Base-by-base conservation (phyloP, 2,888 invertebrate genomes). In the Lucinisca nassula region DNA sequence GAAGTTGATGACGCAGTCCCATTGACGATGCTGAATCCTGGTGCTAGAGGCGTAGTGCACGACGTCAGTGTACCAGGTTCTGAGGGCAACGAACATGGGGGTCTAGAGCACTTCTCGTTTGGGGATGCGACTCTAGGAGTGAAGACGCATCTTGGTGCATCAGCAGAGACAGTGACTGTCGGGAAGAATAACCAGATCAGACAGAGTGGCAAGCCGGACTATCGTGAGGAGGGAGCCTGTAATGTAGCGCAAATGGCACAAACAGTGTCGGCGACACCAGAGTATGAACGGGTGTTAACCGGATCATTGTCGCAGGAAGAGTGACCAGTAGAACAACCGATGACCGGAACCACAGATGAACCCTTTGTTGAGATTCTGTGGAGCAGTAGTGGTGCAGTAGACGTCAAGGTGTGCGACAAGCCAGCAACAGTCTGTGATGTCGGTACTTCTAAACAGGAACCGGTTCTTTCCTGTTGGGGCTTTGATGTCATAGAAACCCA, bases 1-100 rank as follows among this genome's bases (percentile, higher is more conserved):
- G 79, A 72, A 30, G 79, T 79, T 67, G 79, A 79, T 37, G 79
- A 79, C 37, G 72, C 79, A 32, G 51, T 79, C 21, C 74, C 74
- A 74, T 74, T 74, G 74, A 74, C 40, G 49, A 12, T 30, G 74
- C 45, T 40, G 74, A 17, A 45, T 40, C 17, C 61, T 30, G 35
- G 67, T 35, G 21, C n/a, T 17, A 17, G 67, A 14, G 35, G 35
- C 67, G 67, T 32, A 35, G 35, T 67, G 67, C 67, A 67, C 35
- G 21, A 4, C 67, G 67, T 24, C 17, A 14, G 35, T 6, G 35
- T 35, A 17, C 67, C 35, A 21, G 35, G 17, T 4, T 1, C 67
- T 4, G 67, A 24, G 32, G 17, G 35, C 32, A 35, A 21, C 35
- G n/a, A 17, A 35, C 58, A 58, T 58, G 67, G 67, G 67, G 67